These are phyloP conservation scores for human DNA, from an alignment of 2,113 vertebrate genomes.

Conservation along the genomic window DNA sequence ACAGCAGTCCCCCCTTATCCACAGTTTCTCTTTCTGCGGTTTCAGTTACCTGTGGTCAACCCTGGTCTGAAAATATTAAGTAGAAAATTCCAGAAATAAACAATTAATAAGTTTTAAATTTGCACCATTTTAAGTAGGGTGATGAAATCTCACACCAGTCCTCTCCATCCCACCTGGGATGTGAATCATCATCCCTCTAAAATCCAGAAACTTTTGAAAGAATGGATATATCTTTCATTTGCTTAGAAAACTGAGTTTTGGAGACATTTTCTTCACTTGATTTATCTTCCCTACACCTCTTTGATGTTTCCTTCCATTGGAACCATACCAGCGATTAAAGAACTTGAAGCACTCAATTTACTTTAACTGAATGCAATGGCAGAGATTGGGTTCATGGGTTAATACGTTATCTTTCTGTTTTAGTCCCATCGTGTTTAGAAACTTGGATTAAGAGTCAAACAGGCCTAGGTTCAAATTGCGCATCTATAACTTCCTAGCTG, in stretches of 20 bases:
- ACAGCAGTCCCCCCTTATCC: no score
- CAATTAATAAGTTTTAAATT: no score
- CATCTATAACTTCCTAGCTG: background rate
- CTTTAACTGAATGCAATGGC: background rate
- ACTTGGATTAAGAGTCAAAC: background rate
- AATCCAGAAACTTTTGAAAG: background rate
- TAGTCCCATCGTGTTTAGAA: background rate
- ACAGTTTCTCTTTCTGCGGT: no score
- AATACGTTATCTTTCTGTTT: background rate
- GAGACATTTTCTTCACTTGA: background rate
- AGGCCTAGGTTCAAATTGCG: background rate
- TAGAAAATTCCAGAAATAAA: no score
- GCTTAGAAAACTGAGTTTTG: background rate
- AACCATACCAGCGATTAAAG: background rate
- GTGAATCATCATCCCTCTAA: background rate
- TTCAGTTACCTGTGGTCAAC: no score
- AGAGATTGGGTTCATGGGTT: background rate
- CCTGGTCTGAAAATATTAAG: no score
- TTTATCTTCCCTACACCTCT: background rate
- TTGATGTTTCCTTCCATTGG: background rate
- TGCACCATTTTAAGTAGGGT: no score
- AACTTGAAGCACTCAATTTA: background rate
- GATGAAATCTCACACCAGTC: no score
- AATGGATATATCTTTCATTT: background rate
- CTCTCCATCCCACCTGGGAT: no score